Evolutionary conservation across 2,797 vertebrate genomes (phyloP).

Genomic region (Erethizon dorsatum): DNA sequence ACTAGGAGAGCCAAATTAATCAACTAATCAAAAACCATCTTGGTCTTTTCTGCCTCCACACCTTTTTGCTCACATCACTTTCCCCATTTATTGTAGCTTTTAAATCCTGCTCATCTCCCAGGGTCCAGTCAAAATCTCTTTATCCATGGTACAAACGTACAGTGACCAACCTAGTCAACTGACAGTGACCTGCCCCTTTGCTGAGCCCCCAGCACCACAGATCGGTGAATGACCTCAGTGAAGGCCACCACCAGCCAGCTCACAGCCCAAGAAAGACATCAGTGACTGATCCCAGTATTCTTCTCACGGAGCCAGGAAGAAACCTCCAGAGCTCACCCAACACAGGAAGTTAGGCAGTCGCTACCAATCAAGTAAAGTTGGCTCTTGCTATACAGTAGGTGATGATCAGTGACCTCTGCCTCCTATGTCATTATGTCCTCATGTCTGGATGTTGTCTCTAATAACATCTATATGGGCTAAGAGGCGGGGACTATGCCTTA

Average conservation of each 20-base stretch:
- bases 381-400: not conserved
- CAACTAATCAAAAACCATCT: not conserved
- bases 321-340: not conserved
- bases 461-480: not conserved
- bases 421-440: not conserved
- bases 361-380: not conserved
- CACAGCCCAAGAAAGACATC: not conserved
- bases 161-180: not conserved
- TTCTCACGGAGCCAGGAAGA: not conserved
- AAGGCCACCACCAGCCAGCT: not conserved
- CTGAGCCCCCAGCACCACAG: not conserved
- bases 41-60: not conserved
- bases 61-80: not conserved
- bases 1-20: not conserved
- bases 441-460: not conserved
- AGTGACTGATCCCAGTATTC: not conserved
- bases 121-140: not conserved
- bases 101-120: not conserved
- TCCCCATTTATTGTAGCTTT: not conserved
- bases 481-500: accelerated
- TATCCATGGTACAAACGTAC: not conserved
- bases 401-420: not conserved
- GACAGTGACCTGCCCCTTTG: not conserved
- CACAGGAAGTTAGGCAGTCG: not conserved
- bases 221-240: not conserved